A percentile compares a stretch with the other conserved stretches of the same genome.
These are phyloP conservation scores for Etia nguti DNA, from an alignment of 2,113 vertebrate species.

Conservation along the genomic window DNA sequence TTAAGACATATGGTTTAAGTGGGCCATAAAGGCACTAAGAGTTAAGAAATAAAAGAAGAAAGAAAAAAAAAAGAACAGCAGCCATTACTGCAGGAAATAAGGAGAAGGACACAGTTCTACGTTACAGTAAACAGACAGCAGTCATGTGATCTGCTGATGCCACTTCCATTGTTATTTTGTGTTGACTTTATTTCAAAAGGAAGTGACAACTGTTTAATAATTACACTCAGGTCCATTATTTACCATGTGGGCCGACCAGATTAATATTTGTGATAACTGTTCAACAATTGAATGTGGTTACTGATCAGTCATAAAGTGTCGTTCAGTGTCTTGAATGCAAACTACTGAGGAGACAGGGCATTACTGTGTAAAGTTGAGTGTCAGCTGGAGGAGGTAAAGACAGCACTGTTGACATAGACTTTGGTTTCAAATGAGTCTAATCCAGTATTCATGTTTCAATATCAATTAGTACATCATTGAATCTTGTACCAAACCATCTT, in stretches of 20 bases:
- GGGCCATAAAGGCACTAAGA: not conserved
- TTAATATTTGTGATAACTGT: not conserved
- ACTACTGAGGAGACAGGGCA: not conserved
- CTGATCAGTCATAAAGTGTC: not conserved
- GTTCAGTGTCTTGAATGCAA: not conserved
- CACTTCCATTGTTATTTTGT: not conserved
- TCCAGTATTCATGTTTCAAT: not conserved
- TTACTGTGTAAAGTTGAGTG: not conserved
- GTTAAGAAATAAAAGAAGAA: not conserved
- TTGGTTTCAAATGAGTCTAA: no score
- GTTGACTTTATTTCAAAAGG: not conserved
- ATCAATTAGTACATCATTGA: not conserved
- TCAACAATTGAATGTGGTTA: not conserved
- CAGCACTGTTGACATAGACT: not conserved
- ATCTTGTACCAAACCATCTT: not conserved
- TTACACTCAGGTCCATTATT: not conserved
- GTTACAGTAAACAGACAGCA: not conserved
- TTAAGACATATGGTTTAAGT: not conserved
- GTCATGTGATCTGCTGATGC: not conserved
- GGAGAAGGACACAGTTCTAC: not conserved
- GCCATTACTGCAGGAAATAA: not conserved
- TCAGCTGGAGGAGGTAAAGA: not conserved
- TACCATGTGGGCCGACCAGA: not conserved
- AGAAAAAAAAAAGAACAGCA: not conserved
- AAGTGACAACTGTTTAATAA: not conserved